phyloP scores from a whole-genome alignment of 1,140 invertebrate genomes.

The Monomorium pharaonis region DNA sequence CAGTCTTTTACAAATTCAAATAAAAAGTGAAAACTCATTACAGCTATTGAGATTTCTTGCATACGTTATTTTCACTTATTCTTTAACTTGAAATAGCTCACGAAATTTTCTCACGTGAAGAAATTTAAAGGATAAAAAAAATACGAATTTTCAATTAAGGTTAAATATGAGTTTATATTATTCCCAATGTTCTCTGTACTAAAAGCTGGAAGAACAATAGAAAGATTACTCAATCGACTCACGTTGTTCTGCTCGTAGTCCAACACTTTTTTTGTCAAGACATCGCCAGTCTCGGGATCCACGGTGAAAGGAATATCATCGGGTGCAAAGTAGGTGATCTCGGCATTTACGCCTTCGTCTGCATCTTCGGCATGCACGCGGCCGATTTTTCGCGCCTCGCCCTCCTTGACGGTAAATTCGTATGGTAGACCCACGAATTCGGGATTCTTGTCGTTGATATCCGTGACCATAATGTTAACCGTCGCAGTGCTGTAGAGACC shows the following conservation, averaged over 20 bases:
- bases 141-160: not conserved
- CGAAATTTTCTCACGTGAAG: not conserved
- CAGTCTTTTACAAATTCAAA: not conserved
- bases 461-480: constrained; percentile 94
- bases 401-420: constrained; percentile 93
- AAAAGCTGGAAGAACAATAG: not conserved
- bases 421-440: constrained; percentile 93
- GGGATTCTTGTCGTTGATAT: constrained; percentile 96
- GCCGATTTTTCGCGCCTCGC: constrained; percentile 89
- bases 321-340: constrained; percentile 90
- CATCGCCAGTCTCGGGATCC: constrained; percentile 91
- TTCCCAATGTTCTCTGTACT: not conserved
- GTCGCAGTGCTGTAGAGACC: constrained; percentile 92
- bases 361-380: constrained; percentile 93
- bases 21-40: not conserved
- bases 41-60: not conserved
- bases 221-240: constrained; percentile 66
- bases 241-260: constrained; percentile 94
- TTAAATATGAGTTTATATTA: not conserved
- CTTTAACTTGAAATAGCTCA: not conserved
- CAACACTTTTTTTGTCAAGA: constrained; percentile 90
- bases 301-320: constrained; percentile 92
- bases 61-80: not conserved
- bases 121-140: not conserved
- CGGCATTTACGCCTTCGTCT: constrained; percentile 90